Base-by-base conservation (phyloP, 2,797 vertebrate genomes). In the Halcyon smyrnensis region DNA sequence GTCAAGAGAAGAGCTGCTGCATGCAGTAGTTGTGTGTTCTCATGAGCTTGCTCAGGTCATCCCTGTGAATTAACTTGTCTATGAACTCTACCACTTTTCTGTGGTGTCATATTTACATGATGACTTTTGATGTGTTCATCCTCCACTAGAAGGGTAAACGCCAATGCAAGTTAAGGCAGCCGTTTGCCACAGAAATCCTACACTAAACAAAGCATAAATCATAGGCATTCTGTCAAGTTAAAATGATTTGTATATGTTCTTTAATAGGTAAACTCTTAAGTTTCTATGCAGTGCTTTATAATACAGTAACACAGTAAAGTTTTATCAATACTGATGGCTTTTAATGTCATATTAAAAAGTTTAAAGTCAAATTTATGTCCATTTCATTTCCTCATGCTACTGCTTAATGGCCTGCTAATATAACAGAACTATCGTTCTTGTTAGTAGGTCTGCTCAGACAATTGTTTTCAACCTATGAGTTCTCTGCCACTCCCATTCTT, bases 11-110 rank as follows among this genome's bases (percentile, higher is more conserved):
- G 7, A 65, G 30, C 34, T 39, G 54, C 32, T 4, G 1, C 8
- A 2, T 14, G 12, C 12, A 8, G 4, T 19, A 73, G 34, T 12
- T 59, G 1, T 21, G 2, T 15, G 15, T 50, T 39, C 20, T 48
- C 27, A 69, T 0, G 9, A 30, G 12, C 32, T 59, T 34, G 12
- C 37, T 9, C 4, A 2, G 1, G 2, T 45, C 24, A 30, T 48
- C 73, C 11, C 13, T 54, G 23, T 18, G 13, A 34, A 45, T 15
- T 5, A n/a, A 8, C 12, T 48, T 60, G 10, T 27, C 80, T 20
- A 6, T 27, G 11, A 34, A 23, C 14, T 28, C 11, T 8, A 4
- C 11, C 11, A 3, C 12, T 71, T 71, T 25, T n/a, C 65, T 30
- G 6, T 13, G 14, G 11, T 27, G 43, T 27, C 11, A 50, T 4